phyloP scores from a whole-genome alignment of 2,888 invertebrate genomes.

The Hirtodrosophila histrioides region DNA sequence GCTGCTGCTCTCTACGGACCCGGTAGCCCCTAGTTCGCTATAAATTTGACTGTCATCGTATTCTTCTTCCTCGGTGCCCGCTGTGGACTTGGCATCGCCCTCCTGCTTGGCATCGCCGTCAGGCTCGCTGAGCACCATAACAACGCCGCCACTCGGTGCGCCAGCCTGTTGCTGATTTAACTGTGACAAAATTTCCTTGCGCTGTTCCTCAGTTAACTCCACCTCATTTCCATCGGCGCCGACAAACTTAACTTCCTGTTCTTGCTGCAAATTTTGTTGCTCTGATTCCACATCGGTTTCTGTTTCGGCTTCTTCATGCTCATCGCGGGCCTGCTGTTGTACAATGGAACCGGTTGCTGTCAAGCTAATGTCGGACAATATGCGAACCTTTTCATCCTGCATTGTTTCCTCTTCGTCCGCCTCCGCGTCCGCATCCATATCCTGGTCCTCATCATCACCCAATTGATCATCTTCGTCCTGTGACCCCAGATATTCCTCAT shows the following conservation, averaged over 20 bases:
- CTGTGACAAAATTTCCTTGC: constrained; percentile 84
- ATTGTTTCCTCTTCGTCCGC: constrained; percentile 51
- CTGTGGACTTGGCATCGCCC: constrained; percentile 56
- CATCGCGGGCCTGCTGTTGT: constrained; percentile 75
- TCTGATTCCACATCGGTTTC: constrained; percentile 82
- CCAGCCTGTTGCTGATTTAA: constrained; percentile 83
- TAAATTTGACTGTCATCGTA: constrained; percentile 81
- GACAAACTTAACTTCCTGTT: constrained; percentile 84
- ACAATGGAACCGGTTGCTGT: constrained; percentile 70
- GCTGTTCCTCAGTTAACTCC: constrained; percentile 83
- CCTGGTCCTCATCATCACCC: constrained; percentile 71
- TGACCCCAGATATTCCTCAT: constrained; percentile 84
- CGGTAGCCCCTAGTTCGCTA: constrained; percentile 67
- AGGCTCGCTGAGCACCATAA: constrained; percentile 83
- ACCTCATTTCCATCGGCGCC: constrained; percentile 85
- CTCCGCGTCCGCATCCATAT: constrained; percentile 80
- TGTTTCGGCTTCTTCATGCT: constrained; percentile 53
- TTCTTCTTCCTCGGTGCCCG: constrained; percentile 73
- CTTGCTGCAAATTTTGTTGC: constrained; percentile 62
- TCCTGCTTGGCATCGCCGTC: constrained; percentile 65
- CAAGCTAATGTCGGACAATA: constrained; percentile 84
- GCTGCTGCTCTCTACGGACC: constrained; percentile 51
- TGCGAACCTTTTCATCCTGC: constrained; percentile 85
- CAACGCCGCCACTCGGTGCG: constrained; percentile 81
- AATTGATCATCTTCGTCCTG: constrained; percentile 73